A percentile compares a stretch with the other conserved stretches of the same genome.
Evolutionary conservation across 1,140 invertebrate species (phyloP).

Genomic region (Helicorthomorpha holstii): DNA sequence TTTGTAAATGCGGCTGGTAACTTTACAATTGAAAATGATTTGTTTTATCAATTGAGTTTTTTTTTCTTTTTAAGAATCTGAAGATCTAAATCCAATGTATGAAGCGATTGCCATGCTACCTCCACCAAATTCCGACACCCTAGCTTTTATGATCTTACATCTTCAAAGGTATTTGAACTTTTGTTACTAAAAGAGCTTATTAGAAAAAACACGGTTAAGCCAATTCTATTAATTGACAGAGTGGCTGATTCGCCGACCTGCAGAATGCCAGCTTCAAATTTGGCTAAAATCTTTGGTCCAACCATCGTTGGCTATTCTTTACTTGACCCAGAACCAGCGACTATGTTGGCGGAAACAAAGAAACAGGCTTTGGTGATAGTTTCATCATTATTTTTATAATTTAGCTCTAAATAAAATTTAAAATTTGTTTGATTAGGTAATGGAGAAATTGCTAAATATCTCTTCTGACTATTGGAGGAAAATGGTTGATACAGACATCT

Average conservation of each 20-base stretch:
- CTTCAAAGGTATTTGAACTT: conserved; percentile 43
- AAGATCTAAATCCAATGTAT: conserved; percentile 28
- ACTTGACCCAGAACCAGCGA: conserved; percentile 39
- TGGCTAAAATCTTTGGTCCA: conserved; percentile 67
- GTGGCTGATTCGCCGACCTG: conserved; percentile 49
- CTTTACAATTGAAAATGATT: background rate
- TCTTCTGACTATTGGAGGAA: background rate
- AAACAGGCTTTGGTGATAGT: conserved; percentile 27
- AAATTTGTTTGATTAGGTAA: background rate
- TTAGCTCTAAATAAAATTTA: background rate
- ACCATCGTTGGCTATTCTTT: conserved; percentile 65
- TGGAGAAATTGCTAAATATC: background rate
- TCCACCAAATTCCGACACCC: conserved; percentile 65
- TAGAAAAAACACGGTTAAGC: conserved; percentile 1
- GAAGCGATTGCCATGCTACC: conserved; percentile 52
- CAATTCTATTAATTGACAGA: conserved; percentile 23
- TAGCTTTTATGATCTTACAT: conserved; percentile 70
- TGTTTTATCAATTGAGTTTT: background rate
- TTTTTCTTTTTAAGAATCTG: conserved; percentile 22
- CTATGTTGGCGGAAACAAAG: conserved; percentile 41
- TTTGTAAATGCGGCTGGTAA: conserved; percentile 52
- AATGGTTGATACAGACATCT: background rate
- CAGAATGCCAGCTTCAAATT: conserved; percentile 58
- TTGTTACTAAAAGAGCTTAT: conserved; percentile 4
- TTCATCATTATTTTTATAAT: background rate